Base-by-base conservation (phyloP, 2,113 vertebrate genomes). In the Pycnonotus jocosus region DNA sequence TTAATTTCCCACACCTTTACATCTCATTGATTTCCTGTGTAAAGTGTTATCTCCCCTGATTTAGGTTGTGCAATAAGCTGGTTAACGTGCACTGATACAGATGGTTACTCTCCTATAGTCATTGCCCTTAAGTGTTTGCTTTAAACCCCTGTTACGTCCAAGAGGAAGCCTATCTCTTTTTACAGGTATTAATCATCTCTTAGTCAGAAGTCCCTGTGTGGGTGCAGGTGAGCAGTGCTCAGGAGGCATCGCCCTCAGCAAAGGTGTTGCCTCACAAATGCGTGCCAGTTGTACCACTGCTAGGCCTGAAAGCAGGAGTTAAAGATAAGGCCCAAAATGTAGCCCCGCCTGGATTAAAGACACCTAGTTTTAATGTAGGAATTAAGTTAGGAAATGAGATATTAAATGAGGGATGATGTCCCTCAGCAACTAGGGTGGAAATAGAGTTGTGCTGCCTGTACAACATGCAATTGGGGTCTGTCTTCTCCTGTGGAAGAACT, bases 401-500 rank as follows among this genome's bases (percentile, higher is more conserved):
- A 25, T 22, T 68, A 35, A 27, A 15, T 2, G 2, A 53, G 8
- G 4, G 48, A 21, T 40, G 28, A 33, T 33, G 18, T 50, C 74
- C 81, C 38, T 64, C 48, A n/a, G 27, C 12, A 62, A 0, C 24
- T 18, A 54, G 30, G 21, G 35, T 42, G 33, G 33, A 93, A 82
- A 54, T 20, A 25, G 31, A 47, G 8, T 58, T 82, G 31, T 2
- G 0, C 42, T 73, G 23, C 20, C 11, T 27, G 12, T 50, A 35
- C 0, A 28, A 47, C 18, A 24, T 4, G 6, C 3, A n/a, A 0
- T 1, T 65, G 51, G 11, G 21, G 24, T 64, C 56, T 71, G 7
- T 38, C 25, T 70, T 3, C 12, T 53, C 9, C 25, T 3, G 0
- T 19, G 14, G 58, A 80, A 69, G 48, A 65, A 27, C 9, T 53